phyloP scores from a whole-genome alignment of 2,797 vertebrate species.

The Limnodromus scolopaceus region DNA sequence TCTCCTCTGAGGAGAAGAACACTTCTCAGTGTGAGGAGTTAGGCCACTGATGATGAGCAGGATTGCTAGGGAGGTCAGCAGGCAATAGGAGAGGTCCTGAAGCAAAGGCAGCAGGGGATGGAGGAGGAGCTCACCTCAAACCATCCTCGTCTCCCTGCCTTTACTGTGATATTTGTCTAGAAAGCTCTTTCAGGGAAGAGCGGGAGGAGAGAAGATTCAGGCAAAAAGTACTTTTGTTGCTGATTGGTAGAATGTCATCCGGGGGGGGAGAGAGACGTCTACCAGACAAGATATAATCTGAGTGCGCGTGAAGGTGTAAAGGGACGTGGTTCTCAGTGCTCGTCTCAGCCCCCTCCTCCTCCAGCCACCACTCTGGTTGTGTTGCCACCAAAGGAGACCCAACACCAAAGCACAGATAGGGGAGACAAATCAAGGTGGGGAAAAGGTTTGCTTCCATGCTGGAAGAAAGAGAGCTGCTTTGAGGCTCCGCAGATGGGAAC shows the following conservation, averaged over 20 bases:
- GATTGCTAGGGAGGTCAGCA: not conserved
- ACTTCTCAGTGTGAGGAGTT: not conserved
- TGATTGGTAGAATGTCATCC: not conserved
- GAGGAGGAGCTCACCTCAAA: not conserved
- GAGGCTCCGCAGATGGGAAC: not conserved
- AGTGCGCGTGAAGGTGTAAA: not conserved
- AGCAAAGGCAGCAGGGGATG: not conserved
- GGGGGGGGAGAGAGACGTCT: not conserved
- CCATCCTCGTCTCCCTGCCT: fast-evolving
- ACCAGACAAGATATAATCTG: not conserved
- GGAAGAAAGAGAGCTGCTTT: not conserved
- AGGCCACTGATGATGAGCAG: not conserved
- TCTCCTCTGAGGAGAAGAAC: not conserved
- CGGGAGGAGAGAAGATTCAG: not conserved
- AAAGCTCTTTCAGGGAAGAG: not conserved
- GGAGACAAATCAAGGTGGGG: fast-evolving
- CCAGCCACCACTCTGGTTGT: not conserved
- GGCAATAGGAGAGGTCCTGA: not conserved
- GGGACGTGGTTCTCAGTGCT: not conserved
- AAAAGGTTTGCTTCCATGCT: not conserved
- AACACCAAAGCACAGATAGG: not conserved
- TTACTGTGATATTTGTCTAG: not conserved
- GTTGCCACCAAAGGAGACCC: not conserved
- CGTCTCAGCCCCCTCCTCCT: not conserved
- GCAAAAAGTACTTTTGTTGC: not conserved